Evolutionary conservation across 2,888 invertebrate genomes (phyloP), one percentile per base, ranked within the genome.

Genomic region (Mesoligia furuncula): DNA sequence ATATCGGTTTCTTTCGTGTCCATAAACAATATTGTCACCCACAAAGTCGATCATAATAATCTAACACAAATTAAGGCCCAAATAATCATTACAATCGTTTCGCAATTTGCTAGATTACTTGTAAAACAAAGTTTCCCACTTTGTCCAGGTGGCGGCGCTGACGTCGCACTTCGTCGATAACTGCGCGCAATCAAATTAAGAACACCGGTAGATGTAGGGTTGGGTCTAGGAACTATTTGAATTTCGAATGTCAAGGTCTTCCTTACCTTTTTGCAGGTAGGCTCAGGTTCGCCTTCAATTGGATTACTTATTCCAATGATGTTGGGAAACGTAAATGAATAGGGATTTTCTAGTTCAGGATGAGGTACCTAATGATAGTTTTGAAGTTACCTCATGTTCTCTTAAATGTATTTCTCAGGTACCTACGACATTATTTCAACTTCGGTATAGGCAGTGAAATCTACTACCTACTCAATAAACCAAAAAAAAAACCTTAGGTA

Each of bases 131-230:
- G 68, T 87, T 85, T 71, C 36, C 45, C 39, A 72, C 31, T 70
- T 62, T 57, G 57, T 36, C 76, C 84, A 65, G 79, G 66, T 78
- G 61, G 75, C 54, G 45, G 36, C 39, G 74, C 71, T 70, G 31
- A 51, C 75, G 83, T 66, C 83, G 69, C 75, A 36, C 71, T 61
- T 71, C 71, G 73, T 64, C 81, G 65, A 77, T 77, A 84, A 75
- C 73, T 79, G 75, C 66, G 72, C 61, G 65, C 81, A 85, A 85
- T 87, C 87, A 85, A 87, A 87, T 87, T 85, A 85, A 79, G 80
- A 78, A 77, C 80, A 79, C 64, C 75, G 75, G 62, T 59, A 62
- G 65, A 39, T 62, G 54, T 66, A 83, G 71, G 80, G 75, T 65
- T 83, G 80, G 73, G 45, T 71, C n/a, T 59, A 36, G 57, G 17